These are phyloP conservation scores for Florisuga fusca DNA, from an alignment of 2,797 vertebrate genomes.

Conservation along the genomic window DNA sequence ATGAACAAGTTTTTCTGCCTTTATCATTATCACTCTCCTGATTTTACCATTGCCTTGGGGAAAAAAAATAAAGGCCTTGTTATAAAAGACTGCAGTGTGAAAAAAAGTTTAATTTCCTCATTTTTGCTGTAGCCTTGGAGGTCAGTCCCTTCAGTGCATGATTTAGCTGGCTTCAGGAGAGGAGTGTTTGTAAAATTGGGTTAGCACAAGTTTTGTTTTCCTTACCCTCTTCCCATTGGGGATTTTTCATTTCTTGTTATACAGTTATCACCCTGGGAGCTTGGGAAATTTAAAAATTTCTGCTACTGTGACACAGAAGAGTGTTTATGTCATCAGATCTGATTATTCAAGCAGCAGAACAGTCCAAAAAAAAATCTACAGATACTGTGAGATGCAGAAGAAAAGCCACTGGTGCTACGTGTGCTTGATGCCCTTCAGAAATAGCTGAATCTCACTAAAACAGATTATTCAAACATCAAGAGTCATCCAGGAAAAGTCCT, in stretches of 20 bases:
- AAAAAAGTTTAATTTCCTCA: neutral
- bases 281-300: neutral
- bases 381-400: neutral
- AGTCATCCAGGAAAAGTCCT: neutral
- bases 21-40: neutral
- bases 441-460: neutral
- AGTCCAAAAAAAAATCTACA: neutral
- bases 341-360: neutral
- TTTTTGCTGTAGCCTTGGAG: neutral
- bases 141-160: neutral
- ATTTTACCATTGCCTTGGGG: neutral
- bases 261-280: too few relatives aligned
- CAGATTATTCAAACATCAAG: neutral
- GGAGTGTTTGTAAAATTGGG: neutral
- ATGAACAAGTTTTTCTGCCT: neutral
- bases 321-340: neutral
- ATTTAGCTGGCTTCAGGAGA: neutral
- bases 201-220: neutral
- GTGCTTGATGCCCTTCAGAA: neutral
- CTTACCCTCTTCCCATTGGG: neutral
- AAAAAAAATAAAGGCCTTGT: neutral
- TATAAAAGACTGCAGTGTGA: neutral
- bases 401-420: neutral
- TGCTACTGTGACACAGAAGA: neutral
- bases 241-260: neutral